Conservation (phyloP, 2,888 invertebrate genomes). For the Mimachlamys varia region DNA sequence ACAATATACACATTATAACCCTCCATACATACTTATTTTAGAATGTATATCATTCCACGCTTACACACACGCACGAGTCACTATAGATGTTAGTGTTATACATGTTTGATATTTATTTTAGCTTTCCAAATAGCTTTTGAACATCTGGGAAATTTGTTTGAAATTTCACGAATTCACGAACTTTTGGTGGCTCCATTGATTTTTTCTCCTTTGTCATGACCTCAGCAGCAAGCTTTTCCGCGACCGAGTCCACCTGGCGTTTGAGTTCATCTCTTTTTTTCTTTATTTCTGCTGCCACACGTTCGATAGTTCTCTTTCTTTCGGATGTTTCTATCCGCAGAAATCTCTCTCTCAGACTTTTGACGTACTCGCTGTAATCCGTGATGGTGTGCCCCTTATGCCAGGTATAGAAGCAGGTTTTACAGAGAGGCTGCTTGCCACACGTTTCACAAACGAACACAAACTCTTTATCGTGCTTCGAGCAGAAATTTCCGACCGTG, state of each 20-base stretch:
- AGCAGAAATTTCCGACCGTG: slow-evolving; percentile 17
- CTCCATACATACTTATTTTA: too few relatives aligned
- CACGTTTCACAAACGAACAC: slow-evolving; percentile 13
- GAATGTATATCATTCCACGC: too few relatives aligned
- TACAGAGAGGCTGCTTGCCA: background rate
- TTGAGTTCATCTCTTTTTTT: background rate
- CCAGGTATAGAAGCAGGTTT: background rate
- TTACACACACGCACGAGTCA: too few relatives aligned
- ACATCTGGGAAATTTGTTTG: slow-evolving; percentile 7
- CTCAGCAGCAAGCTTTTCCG: background rate
- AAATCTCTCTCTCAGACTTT: background rate
- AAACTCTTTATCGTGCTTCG: background rate
- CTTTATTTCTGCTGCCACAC: background rate
- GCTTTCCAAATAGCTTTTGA: background rate
- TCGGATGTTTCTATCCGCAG: background rate
- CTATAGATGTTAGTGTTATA: background rate
- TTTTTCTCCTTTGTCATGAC: background rate
- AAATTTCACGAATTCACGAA: background rate
- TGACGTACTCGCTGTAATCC: background rate
- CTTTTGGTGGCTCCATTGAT: background rate
- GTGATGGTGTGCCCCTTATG: background rate
- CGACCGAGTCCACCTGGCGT: background rate
- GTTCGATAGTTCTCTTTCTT: background rate
- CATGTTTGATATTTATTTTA: background rate
- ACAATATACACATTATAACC: too few relatives aligned